Percentiles rank a stretch among this genome's conserved stretches.
These are phyloP conservation scores for Paragorgia papillata DNA, from an alignment of 92 coral and sea anemone species.

Conservation along the genomic window DNA sequence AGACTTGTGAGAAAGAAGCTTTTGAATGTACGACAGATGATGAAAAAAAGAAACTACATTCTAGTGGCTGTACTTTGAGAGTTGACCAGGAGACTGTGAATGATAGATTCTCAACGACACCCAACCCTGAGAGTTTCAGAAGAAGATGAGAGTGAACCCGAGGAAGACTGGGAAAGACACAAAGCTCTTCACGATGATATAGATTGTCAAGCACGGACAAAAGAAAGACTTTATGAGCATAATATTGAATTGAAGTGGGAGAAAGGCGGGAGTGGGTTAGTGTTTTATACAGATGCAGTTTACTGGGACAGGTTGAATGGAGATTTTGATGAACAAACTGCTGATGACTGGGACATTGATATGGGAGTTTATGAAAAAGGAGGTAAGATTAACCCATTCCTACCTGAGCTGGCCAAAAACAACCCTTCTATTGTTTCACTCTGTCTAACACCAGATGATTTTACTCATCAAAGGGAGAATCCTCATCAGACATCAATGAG, in stretches of 20 bases:
- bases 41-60: neutral
- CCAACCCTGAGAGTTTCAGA: slow-evolving; percentile 31
- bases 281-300: slow-evolving; percentile 98
- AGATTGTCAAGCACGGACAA: slow-evolving; percentile 88
- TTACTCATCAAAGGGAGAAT: too few relatives aligned
- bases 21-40: neutral
- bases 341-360: slow-evolving; percentile 99
- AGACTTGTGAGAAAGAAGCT: neutral
- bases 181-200: slow-evolving; percentile 93
- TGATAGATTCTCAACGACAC: neutral
- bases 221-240: slow-evolving; percentile 92
- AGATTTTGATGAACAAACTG: slow-evolving; percentile 96
- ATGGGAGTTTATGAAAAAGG: slow-evolving; percentile 94
- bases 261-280: slow-evolving; percentile 99
- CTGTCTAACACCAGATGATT: too few relatives aligned
- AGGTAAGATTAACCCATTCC: slow-evolving; percentile 65
- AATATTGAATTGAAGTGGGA: slow-evolving; percentile 98
- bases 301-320: slow-evolving; percentile 95
- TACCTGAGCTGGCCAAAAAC: too few relatives aligned
- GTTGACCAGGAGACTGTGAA: too few relatives aligned
- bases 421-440: too few relatives aligned
- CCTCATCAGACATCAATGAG: too few relatives aligned
- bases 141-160: slow-evolving; percentile 60
- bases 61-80: neutral
- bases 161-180: slow-evolving; percentile 98